Evolutionary conservation across 2,797 vertebrate species (phyloP), one percentile per base, ranked within the genome.

Genomic region (Gadopsis marmoratus): DNA sequence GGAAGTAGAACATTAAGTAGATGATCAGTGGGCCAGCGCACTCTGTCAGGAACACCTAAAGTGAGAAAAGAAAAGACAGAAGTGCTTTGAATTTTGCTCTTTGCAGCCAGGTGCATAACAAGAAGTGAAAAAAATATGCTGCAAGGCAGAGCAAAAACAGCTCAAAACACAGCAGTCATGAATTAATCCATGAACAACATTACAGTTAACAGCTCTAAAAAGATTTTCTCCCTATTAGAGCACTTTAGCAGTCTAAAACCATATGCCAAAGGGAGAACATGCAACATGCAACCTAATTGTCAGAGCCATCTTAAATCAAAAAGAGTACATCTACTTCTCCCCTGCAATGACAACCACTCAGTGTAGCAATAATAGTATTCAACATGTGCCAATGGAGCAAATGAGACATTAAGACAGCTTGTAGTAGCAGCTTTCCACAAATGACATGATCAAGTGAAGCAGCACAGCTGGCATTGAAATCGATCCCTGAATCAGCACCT

Each of bases 1-100:
- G 96, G 90, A 98, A 97, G 90, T 98, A 98, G 93, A 98, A 98
- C 87, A 98, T 96, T 88, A 98, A 89, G 87, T 98, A 99, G 83
- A 98, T 97, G 85, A 98, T 83, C 14, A 98, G 94, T 0, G 97
- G 97, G 1, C 97, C 97, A 0, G 94, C 94, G 2, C 97, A 98
- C 85, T 99, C 97, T 0, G 96, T 93, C 71, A 98, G 94, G 92
- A 98, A 98, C 59, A 98, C 97, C 97, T 98, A 87, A 58, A 68
- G 48, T 7, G 4, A 81, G 41, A 16, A 79, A 43, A 37, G 50
- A 58, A 31, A 54, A 61, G 14, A 41, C 23, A 66, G 13, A 62
- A 31, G 54, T 16, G 50, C 7, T 41, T 74, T 39, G 4, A 29
- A 54, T 13, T 26, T 1, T 1, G 4, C 26, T 56, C 51, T 50